Base-by-base conservation (phyloP, 2,888 invertebrate species). In the Holacanthella duospinosa region DNA sequence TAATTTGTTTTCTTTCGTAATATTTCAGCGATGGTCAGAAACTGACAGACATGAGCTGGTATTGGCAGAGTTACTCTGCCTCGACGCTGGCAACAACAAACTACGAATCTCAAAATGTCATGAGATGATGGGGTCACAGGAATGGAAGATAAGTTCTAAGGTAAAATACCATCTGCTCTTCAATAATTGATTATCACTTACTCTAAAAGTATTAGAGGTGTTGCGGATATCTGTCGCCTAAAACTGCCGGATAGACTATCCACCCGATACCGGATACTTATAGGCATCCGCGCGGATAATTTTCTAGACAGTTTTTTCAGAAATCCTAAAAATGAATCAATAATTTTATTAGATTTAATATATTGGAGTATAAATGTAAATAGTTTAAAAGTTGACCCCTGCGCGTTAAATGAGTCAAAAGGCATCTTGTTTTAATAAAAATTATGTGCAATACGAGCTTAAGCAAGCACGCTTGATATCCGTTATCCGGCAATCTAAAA, bases 61-160 rank as follows among this genome's bases (percentile, higher is more conserved):
- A 16, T 78, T 96, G 61, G 88, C 88, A 0, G 86, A 90, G 68
- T 80, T 89, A 36, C 79, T 94, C 16, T 94, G 95, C 75, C 77
- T 97, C 71, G 93, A 96, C 78, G 86, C 88, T 0, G 81, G 82
- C 0, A 81, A 83, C 66, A 80, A 81, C 62, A 77, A 80, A 57
- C 90, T 93, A 0, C 80, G 84, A 62, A 80, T 96, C 12, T 85
- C 88, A 71, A 95, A 96, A 78, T 96, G 96, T 75, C 94, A 94
- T 74, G 92, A 91, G 76, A 86, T 91, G 80, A 87, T 89, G 16
- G 90, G 89, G 0, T 84, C 88, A 69, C 96, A 96, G 78, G 90
- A 92, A 74, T 97, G 96, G 96, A 62, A 58, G 54, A 48, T 44
- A 2, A 36, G 59, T 1, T 24, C 56, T 6, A 60, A 65, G 44